These are phyloP conservation scores for Polypedilum pembai DNA, from an alignment of 1,140 invertebrate species.

Conservation along the genomic window DNA sequence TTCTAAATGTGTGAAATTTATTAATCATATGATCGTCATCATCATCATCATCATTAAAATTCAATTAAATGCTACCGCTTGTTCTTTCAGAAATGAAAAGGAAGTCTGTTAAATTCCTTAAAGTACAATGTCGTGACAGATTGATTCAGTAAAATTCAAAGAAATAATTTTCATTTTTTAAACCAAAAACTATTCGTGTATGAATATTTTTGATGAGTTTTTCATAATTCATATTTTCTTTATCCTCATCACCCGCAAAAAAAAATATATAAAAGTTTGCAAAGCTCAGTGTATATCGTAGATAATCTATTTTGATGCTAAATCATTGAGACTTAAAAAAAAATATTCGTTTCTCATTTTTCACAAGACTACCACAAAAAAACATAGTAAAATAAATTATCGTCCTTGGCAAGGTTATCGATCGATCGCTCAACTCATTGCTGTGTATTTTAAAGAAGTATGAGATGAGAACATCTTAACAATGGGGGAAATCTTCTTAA, in stretches of 20 bases:
- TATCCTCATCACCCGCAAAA: too few species aligned
- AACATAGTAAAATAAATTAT: not conserved
- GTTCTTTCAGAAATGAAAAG: not conserved
- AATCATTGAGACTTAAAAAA: too few species aligned
- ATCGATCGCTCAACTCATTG: not conserved
- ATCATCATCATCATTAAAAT: slow-evolving; percentile 8
- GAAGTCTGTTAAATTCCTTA: not conserved
- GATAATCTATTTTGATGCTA: too few species aligned
- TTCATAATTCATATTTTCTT: too few species aligned
- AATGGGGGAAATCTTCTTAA: not conserved
- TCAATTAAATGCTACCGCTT: not conserved
- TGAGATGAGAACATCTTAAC: not conserved
- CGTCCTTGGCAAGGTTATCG: slow-evolving; percentile 25
- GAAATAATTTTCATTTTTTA: too few species aligned
- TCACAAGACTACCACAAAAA: not conserved
- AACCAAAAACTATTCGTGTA: not conserved
- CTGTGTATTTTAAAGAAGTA: not conserved
- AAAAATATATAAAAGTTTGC: too few species aligned
- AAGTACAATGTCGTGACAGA: not conserved
- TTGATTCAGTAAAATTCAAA: too few species aligned
- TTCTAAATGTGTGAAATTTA: slow-evolving; percentile 8
- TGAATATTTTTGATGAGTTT: too few species aligned
- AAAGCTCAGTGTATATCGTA: too few species aligned
- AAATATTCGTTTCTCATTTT: too few species aligned
- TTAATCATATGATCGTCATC: not conserved